Percentiles rank a stretch among this genome's conserved stretches.
Conservation (phyloP, 1,140 invertebrate species). For the Stegodyphus dumicola region DNA sequence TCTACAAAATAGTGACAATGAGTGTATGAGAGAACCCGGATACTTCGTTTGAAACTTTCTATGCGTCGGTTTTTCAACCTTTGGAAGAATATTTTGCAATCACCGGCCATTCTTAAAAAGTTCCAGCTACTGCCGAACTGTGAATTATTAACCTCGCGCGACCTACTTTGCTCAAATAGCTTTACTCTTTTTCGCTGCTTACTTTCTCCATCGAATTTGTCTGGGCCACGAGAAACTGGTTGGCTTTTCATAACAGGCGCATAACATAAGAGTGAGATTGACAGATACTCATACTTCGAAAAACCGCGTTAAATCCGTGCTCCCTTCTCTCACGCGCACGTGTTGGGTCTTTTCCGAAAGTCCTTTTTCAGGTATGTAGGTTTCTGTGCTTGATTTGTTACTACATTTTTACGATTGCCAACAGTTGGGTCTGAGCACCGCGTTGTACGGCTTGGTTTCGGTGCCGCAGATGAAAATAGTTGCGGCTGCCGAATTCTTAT, state of each 20-base stretch:
- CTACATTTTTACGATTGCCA: not conserved
- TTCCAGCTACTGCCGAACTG: slow-evolving; percentile 45
- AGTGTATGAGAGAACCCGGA: too few relatives aligned
- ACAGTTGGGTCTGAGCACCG: not conserved
- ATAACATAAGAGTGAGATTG: not conserved
- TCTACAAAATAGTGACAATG: too few relatives aligned
- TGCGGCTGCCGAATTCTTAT: too few relatives aligned
- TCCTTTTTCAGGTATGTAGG: slow-evolving; percentile 51
- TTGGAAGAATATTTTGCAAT: not conserved
- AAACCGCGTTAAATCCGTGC: not conserved
- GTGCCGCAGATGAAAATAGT: too few relatives aligned
- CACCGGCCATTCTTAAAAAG: slow-evolving; percentile 6
- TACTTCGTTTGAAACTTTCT: too few relatives aligned
- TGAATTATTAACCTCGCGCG: slow-evolving; percentile 57
- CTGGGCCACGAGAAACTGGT: slow-evolving; percentile 21
- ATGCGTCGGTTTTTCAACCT: too few relatives aligned
- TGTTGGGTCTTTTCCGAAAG: slow-evolving; percentile 6
- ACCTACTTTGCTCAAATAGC: slow-evolving; percentile 56
- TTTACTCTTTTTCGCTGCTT: slow-evolving; percentile 4
- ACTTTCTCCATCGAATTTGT: slow-evolving; percentile 38
- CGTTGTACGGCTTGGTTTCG: too few relatives aligned
- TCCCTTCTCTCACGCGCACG: not conserved
- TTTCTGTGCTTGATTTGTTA: slow-evolving; percentile 6
- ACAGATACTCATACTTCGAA: not conserved
- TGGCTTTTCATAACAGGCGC: slow-evolving; percentile 23